These are phyloP conservation scores for Euborellia annulipes DNA, from an alignment of 1,140 invertebrate genomes.

Conservation along the genomic window DNA sequence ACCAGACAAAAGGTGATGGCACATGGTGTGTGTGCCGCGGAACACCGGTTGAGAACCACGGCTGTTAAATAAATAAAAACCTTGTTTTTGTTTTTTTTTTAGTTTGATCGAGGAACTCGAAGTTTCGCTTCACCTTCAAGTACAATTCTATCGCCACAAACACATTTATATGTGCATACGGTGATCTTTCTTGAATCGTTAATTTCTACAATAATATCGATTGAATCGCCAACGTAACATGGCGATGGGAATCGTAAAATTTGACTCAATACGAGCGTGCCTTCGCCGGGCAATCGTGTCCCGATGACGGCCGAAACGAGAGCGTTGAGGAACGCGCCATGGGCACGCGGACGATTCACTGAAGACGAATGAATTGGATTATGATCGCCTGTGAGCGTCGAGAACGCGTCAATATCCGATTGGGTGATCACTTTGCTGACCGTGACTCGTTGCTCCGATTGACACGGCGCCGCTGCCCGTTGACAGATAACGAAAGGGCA, in stretches of 20 bases:
- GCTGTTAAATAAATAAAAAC: background rate
- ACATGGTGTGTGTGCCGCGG: too few relatives aligned
- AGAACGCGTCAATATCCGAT: constrained; percentile 50
- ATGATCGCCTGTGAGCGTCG: constrained; percentile 53
- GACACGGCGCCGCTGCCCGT: too few relatives aligned
- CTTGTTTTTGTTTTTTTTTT: too few relatives aligned
- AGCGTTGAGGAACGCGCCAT: constrained; percentile 66
- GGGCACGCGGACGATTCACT: constrained; percentile 32
- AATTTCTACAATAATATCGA: constrained; percentile 52
- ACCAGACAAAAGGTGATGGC: too few relatives aligned
- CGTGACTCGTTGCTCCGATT: constrained; percentile 38
- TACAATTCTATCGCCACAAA: constrained; percentile 28
- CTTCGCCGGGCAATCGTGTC: constrained; percentile 62
- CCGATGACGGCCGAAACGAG: constrained; percentile 65
- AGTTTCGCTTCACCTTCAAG: constrained; percentile 16
- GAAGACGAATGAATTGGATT: constrained; percentile 51
- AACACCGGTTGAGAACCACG: too few relatives aligned
- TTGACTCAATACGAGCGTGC: constrained; percentile 58
- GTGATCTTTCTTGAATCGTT: constrained; percentile 55
- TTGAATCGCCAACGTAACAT: constrained; percentile 55
- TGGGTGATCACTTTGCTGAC: constrained; percentile 45
- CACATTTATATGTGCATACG: constrained; percentile 51
- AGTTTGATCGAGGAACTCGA: too few relatives aligned
- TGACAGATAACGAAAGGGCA: too few relatives aligned
- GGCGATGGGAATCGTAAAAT: constrained; percentile 59